Conservation (phyloP, 1,140 invertebrate species). For the Heliconius hewitsoni region DNA sequence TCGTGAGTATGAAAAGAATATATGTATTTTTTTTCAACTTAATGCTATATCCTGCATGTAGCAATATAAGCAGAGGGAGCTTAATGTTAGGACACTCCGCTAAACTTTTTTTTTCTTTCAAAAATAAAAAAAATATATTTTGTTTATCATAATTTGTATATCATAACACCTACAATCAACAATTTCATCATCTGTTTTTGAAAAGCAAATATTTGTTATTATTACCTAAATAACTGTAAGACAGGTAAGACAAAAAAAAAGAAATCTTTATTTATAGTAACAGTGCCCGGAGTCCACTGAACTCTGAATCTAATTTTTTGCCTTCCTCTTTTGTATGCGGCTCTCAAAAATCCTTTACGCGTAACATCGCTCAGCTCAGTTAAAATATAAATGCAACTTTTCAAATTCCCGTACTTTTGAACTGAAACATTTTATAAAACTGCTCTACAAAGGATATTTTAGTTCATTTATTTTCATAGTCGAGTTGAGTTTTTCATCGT, state of each 20-base stretch:
- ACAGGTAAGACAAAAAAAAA: no score
- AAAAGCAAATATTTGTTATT: no score
- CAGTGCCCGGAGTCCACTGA: not conserved
- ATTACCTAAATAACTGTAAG: no score
- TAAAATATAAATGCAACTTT: slow-evolving; percentile 8
- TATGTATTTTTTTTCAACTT: not conserved
- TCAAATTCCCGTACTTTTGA: slow-evolving; percentile 14
- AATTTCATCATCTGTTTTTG: no score
- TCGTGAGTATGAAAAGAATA: not conserved
- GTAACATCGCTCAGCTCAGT: not conserved
- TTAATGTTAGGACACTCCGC: no score
- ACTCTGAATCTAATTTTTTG: not conserved
- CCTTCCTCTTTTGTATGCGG: not conserved
- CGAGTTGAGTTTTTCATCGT: not conserved
- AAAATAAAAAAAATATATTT: not conserved
- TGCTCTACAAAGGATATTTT: slow-evolving; percentile 9
- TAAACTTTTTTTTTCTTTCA: no score
- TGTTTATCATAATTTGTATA: not conserved
- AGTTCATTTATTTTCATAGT: slow-evolving; percentile 11
- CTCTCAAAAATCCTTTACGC: slow-evolving; percentile 14
- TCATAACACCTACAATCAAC: no score
- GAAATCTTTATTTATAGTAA: no score
- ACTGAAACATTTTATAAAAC: slow-evolving; percentile 14
- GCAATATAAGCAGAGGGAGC: no score
- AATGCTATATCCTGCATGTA: no score